Percentiles rank a stretch among this genome's conserved stretches.
phyloP scores from a whole-genome alignment of 2,797 vertebrate genomes.

The Fratercula arctica region DNA sequence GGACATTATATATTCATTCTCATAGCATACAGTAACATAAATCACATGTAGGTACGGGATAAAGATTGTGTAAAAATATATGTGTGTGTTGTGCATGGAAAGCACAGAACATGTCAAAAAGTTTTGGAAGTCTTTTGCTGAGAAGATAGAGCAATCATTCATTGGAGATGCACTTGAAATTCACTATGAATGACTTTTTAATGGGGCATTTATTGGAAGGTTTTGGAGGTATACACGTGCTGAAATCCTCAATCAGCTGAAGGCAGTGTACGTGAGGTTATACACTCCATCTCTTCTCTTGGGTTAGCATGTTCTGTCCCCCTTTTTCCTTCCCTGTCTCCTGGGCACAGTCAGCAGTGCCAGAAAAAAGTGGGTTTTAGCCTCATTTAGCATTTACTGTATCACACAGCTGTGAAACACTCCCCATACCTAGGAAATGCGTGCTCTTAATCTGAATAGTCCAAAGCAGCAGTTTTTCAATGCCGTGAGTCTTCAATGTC shows the following conservation, averaged over 20 bases:
- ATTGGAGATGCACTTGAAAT: neutral
- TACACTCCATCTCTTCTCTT: neutral
- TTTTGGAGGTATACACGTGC: accelerated
- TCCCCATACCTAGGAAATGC: neutral
- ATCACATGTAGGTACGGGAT: neutral
- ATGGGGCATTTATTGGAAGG: neutral
- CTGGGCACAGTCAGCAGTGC: neutral
- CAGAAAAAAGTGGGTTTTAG: neutral
- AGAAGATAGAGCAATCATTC: neutral
- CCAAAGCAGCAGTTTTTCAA: neutral
- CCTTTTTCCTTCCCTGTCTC: neutral
- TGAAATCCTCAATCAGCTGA: neutral
- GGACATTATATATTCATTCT: neutral
- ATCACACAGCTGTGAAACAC: neutral
- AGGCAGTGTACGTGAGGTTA: neutral
- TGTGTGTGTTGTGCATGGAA: neutral
- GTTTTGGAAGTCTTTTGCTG: neutral
- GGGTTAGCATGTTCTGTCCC: neutral
- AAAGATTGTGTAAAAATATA: neutral
- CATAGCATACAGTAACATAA: neutral
- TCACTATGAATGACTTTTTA: neutral
- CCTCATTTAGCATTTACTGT: neutral
- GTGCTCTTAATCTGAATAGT: neutral
- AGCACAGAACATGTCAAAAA: neutral
- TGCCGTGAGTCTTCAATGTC: neutral